Conservation (phyloP, 2,888 invertebrate species). For the Bruchidius siliquastri region DNA sequence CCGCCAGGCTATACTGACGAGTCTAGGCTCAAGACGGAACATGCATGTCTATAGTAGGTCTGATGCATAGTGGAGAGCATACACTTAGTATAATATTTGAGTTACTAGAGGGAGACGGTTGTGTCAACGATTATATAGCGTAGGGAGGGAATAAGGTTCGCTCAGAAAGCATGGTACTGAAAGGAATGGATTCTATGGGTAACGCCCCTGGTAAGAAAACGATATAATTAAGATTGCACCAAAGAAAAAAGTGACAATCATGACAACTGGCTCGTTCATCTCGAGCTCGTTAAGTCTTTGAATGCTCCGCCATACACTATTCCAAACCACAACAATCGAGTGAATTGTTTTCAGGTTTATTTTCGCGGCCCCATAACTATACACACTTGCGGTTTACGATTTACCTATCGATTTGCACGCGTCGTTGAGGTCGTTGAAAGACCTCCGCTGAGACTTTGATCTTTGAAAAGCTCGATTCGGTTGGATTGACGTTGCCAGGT, state of each 20-base stretch:
- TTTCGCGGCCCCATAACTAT: not conserved
- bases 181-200: not conserved
- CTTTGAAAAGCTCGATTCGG: not conserved
- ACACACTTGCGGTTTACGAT: not conserved
- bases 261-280: not conserved
- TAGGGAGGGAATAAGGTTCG: no score
- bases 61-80: no score
- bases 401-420: not conserved
- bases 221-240: not conserved
- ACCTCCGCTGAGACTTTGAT: not conserved
- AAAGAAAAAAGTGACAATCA: not conserved
- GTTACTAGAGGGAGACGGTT: no score
- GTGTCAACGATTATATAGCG: no score
- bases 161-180: not conserved
- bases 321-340: not conserved
- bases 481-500: no score
- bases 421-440: not conserved
- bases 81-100: no score
- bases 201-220: not conserved
- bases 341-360: not conserved
- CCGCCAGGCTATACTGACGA: no score
- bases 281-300: not conserved
- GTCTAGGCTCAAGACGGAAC: no score
- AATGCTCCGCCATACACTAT: not conserved
- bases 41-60: no score